Evolutionary conservation across 1,140 invertebrate genomes (phyloP), one percentile per base, ranked within the genome.

Genomic region (Leptinotarsa lineolata): DNA sequence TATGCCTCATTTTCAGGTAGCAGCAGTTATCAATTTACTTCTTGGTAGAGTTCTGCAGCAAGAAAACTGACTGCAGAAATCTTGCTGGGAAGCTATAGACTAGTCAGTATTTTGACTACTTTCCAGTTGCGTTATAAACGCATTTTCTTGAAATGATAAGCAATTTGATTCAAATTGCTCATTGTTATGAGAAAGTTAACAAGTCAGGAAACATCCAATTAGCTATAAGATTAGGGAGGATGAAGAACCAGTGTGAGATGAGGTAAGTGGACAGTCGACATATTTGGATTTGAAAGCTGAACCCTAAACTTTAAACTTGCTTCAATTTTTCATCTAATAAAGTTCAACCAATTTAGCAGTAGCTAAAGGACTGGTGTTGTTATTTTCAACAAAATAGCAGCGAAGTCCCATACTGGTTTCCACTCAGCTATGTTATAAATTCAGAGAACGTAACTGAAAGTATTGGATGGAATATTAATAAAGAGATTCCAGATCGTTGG

Each of bases 21-120:
- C 15, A 5, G 48, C 15, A 54, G 48, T 54, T 54, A 15, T 54
- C n/a, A 54, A 13, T 54, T 16, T 54, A 54, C 48, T 54, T 54
- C 48, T 54, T 54, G 15, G 48, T 54, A 54, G 48, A 18, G 48
- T 54, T 54, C 48, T 54, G 48, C 48, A 54, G 48, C 48, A 54
- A 18, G 6, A 13, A 54, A 54, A 54, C 48, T 54, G 12, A 54
- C 48, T 54, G 48, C 16, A 54, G 48, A 39, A 39, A 39, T 39
- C 30, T 39, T 39, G 30, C 30, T 39, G 30, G 30, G 30, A 39
- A 39, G 30, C 30, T 39, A 39, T 39, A 11, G 30, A 39, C n/a
- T 8, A n/a, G 48, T 54, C 48, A 54, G 3, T 54, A 54, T 54
- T 54, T n/a, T 54, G 15, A 16, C 48, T 18, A 54, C 48, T 18